Evolutionary conservation across 2,888 invertebrate genomes (phyloP).

Genomic region (Ectemnius continuus): DNA sequence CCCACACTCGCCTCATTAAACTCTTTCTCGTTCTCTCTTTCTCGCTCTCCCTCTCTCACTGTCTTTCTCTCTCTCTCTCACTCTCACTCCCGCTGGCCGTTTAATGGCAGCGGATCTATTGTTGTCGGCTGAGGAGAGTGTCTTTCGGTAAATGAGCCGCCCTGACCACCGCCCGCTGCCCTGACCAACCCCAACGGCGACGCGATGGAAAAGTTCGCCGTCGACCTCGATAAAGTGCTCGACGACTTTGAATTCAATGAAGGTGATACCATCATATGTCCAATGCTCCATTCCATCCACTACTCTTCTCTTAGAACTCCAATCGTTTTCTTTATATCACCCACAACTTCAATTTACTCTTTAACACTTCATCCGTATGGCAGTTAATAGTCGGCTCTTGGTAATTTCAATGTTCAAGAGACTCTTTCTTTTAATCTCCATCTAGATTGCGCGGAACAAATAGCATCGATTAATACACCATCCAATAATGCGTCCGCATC

Average conservation of each 20-base stretch:
- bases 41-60: too few relatives aligned
- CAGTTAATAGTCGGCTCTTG: not conserved
- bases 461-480: slow-evolving; percentile 63
- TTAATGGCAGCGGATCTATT: slow-evolving; percentile 31
- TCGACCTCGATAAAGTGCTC: slow-evolving; percentile 90
- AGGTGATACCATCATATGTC: slow-evolving; percentile 70
- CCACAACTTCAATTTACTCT: too few relatives aligned
- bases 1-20: not conserved
- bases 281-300: not conserved
- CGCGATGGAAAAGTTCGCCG: slow-evolving; percentile 81
- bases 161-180: not conserved
- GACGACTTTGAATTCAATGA: slow-evolving; percentile 91
- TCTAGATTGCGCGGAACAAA: slow-evolving; percentile 74
- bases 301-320: not conserved
- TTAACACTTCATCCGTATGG: too few relatives aligned
- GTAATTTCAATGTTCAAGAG: not conserved
- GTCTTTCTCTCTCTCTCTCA: too few relatives aligned
- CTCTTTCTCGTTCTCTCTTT: too few relatives aligned
- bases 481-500: slow-evolving; percentile 39
- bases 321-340: not conserved
- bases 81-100: too few relatives aligned
- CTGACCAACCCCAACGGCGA: slow-evolving; percentile 9
- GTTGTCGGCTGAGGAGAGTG: slow-evolving; percentile 27
- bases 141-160: slow-evolving; percentile 32
- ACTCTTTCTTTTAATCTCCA: slow-evolving; percentile 10